These are phyloP conservation scores for Oenanthe oenanthe DNA, from an alignment of 2,113 vertebrate species.

Conservation along the genomic window DNA sequence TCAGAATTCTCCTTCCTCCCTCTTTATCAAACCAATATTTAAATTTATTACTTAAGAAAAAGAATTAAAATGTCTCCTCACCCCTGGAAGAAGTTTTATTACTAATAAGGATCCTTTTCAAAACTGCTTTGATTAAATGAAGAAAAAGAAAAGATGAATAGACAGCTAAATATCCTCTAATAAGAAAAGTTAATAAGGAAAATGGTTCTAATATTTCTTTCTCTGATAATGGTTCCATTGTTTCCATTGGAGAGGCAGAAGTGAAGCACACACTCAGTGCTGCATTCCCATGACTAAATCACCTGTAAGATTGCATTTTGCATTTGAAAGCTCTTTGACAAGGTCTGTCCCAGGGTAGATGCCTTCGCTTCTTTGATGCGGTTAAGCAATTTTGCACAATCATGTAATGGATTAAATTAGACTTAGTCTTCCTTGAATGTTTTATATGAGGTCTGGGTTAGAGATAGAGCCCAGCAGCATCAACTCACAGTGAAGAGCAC, in stretches of 20 bases:
- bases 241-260: constrained; percentile 79
- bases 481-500: background rate
- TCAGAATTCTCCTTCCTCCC: background rate
- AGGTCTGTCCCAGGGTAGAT: constrained; percentile 55
- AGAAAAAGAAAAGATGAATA: constrained; percentile 58
- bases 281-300: constrained; percentile 69
- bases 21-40: background rate
- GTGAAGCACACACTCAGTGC: constrained; percentile 72
- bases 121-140: constrained; percentile 46
- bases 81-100: constrained; percentile 20
- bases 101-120: background rate
- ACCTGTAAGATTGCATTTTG: constrained; percentile 79
- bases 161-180: constrained; percentile 72
- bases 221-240: constrained; percentile 81
- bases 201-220: constrained; percentile 79
- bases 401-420: constrained; percentile 74
- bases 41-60: constrained; percentile 16
- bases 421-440: constrained; percentile 50
- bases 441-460: background rate
- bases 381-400: constrained; percentile 74
- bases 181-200: constrained; percentile 77
- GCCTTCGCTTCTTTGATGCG: constrained; percentile 70
- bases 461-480: background rate
- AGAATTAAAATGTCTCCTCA: background rate
- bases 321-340: constrained; percentile 79